phyloP scores from a whole-genome alignment of 2,113 vertebrate species.

The Sceloporus tristichus region DNA sequence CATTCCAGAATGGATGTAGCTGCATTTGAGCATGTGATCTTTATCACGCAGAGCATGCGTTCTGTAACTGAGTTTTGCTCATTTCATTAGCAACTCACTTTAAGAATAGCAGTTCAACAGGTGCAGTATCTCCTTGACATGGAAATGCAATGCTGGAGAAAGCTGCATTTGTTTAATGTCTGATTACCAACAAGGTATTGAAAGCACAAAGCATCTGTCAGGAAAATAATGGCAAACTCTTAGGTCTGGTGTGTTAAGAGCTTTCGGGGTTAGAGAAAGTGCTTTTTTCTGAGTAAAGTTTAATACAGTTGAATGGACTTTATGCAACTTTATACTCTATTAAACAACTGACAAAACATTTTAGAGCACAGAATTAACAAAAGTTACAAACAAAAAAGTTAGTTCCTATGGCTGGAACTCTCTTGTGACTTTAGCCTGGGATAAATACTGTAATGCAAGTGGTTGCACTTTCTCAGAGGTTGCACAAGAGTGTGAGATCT shows the following conservation, averaged over 20 bases:
- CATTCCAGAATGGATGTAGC: background rate
- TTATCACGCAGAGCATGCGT: background rate
- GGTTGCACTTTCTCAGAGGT: too few species aligned
- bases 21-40: background rate
- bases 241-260: background rate
- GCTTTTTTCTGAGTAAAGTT: background rate
- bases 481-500: too few species aligned
- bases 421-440: too few species aligned
- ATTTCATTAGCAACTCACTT: background rate
- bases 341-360: background rate
- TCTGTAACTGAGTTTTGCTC: background rate
- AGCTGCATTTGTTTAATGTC: background rate
- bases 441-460: too few species aligned
- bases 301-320: background rate
- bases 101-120: background rate
- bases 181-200: background rate
- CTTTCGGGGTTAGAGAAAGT: slow-evolving; percentile 12
- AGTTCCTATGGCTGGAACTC: background rate
- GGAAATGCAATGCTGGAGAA: background rate
- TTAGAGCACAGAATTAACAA: background rate
- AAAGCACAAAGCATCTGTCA: background rate
- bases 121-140: background rate
- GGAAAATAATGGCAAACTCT: background rate
- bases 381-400: background rate
- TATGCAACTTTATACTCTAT: background rate